phyloP scores from a whole-genome alignment of 2,113 vertebrate genomes.

The Uropsilus gracilis region DNA sequence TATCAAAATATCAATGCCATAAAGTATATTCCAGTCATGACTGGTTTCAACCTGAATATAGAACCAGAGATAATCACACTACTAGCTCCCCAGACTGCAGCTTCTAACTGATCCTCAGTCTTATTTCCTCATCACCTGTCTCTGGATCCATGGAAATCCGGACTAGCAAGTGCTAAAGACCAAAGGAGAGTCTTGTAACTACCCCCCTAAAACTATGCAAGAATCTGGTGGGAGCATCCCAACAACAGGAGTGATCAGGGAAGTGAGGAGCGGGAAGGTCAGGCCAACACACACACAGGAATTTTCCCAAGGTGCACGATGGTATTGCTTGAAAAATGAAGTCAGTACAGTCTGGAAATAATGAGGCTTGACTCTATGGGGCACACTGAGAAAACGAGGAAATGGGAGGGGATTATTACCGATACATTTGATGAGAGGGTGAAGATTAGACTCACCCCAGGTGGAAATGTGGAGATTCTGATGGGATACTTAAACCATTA shows the following conservation, averaged over 20 bases:
- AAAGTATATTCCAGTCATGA: background rate
- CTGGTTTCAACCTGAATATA: slow-evolving; percentile 10
- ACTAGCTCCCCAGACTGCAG: background rate
- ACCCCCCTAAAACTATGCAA: background rate
- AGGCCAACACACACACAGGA: slow-evolving; percentile 58
- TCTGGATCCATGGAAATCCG: background rate
- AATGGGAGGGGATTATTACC: background rate
- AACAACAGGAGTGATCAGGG: background rate
- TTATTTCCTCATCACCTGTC: background rate
- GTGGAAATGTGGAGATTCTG: slow-evolving; percentile 76
- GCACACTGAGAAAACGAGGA: background rate
- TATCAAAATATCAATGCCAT: background rate
- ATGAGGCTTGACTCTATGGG: background rate
- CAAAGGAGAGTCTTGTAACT: background rate
- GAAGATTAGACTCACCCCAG: slow-evolving; percentile 61
- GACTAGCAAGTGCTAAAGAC: background rate
- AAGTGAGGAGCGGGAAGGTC: background rate
- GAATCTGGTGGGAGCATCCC: background rate
- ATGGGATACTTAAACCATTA: slow-evolving; percentile 69
- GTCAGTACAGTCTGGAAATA: background rate
- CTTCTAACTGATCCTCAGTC: background rate
- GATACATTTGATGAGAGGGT: slow-evolving; percentile 17
- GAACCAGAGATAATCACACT: background rate
- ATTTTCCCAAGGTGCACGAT: slow-evolving; percentile 44
- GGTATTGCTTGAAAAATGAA: slow-evolving; percentile 6